phyloP scores from a whole-genome alignment of 2,888 invertebrate genomes.

The Dynastes maya region DNA sequence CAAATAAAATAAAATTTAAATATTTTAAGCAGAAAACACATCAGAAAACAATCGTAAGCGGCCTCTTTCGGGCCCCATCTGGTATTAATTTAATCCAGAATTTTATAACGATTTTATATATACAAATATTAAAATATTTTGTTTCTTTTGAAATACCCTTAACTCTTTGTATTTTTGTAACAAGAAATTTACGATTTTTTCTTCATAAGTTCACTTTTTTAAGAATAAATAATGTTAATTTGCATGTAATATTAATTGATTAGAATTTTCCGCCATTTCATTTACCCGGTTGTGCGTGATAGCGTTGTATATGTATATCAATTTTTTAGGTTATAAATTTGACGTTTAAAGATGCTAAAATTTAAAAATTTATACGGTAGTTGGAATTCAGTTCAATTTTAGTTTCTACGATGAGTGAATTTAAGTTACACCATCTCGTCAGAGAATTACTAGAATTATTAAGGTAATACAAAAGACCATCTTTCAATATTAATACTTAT shows the following conservation, averaged over 20 bases:
- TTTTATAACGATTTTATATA: too few relatives aligned
- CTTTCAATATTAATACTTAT: background rate
- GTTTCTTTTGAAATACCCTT: too few relatives aligned
- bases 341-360: conserved; percentile 21
- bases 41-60: too few relatives aligned
- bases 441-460: conserved; percentile 75
- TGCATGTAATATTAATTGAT: background rate
- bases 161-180: background rate
- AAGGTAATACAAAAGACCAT: conserved; percentile 69
- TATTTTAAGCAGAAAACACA: too few relatives aligned
- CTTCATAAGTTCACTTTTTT: too few relatives aligned
- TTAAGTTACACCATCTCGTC: conserved; percentile 69
- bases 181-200: too few relatives aligned
- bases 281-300: background rate
- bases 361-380: conserved; percentile 21
- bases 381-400: conserved; percentile 15
- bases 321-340: conserved; percentile 16
- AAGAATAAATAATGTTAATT: too few relatives aligned
- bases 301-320: background rate
- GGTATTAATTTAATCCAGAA: too few relatives aligned
- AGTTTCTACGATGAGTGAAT: conserved; percentile 67
- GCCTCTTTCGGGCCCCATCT: too few relatives aligned
- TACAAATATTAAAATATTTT: too few relatives aligned
- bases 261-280: background rate
- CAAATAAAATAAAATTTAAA: too few relatives aligned